phyloP scores from a whole-genome alignment of 1,140 invertebrate genomes.

The Cyclina sinensis region DNA sequence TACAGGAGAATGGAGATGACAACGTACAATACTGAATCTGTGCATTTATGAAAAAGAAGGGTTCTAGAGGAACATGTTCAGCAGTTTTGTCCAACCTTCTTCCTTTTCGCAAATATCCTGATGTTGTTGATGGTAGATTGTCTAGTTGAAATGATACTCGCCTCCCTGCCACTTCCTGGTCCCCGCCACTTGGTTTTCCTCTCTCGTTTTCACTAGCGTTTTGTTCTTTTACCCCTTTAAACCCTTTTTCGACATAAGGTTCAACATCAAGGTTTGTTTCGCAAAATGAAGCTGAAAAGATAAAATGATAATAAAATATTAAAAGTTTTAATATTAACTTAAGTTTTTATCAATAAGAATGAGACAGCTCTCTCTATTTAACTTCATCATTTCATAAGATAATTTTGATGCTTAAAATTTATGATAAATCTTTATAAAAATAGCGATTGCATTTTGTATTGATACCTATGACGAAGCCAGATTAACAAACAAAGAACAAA shows the following conservation, averaged over 20 bases:
- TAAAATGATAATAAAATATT: no score
- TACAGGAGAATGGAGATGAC: not conserved
- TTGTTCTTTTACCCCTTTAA: conserved; percentile 39
- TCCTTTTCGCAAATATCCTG: conserved; percentile 74
- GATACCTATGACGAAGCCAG: no score
- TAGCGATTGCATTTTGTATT: no score
- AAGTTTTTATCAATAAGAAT: no score
- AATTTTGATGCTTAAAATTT: no score
- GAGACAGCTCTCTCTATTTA: no score
- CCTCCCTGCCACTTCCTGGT: conserved; percentile 70
- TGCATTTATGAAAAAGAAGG: conserved; percentile 9
- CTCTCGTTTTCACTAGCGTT: not conserved
- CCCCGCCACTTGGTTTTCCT: not conserved
- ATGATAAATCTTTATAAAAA: no score
- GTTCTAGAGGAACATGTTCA: conserved; percentile 13
- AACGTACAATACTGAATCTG: conserved; percentile 3
- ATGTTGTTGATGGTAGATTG: conserved; percentile 65
- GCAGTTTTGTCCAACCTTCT: conserved; percentile 78
- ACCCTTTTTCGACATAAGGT: conserved; percentile 1
- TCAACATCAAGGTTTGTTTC: conserved; percentile 44
- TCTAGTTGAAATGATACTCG: conserved; percentile 84
- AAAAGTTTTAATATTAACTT: no score
- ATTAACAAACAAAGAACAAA: no score
- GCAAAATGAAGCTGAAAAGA: conserved; percentile 38
- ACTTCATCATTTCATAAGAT: no score